A percentile compares a stretch with the other conserved stretches of the same genome.
phyloP scores from a whole-genome alignment of 53 echinoderm and acorn worm genomes.

The Paracentrotus lividus region DNA sequence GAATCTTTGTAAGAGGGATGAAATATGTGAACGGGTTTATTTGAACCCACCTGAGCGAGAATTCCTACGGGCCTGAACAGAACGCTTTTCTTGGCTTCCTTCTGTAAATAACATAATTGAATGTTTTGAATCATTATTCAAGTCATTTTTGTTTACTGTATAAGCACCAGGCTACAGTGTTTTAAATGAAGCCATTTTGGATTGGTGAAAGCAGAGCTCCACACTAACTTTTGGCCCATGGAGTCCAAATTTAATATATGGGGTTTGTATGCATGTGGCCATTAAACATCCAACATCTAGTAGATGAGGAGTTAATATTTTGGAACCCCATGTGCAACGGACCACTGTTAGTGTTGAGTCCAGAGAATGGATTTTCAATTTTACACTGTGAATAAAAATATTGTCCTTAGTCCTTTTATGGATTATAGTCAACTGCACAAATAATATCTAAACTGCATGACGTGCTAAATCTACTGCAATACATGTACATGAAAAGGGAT shows the following conservation, averaged over 20 bases:
- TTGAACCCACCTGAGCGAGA: slow-evolving; percentile 58
- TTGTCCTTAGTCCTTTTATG: neutral
- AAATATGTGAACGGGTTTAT: slow-evolving; percentile 56
- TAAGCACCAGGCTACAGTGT: neutral
- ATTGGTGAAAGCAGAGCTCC: neutral
- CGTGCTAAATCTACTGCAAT: neutral
- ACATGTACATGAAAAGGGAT: neutral
- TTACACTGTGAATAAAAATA: too few species aligned
- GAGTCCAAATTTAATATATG: too few species aligned
- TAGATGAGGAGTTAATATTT: too few species aligned
- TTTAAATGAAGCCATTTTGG: neutral
- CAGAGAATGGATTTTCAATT: too few species aligned
- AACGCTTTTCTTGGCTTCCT: slow-evolving; percentile 55
- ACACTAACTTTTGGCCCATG: neutral
- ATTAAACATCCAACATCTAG: too few species aligned
- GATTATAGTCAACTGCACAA: neutral
- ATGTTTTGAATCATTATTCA: slow-evolving; percentile 43
- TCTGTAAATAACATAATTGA: slow-evolving; percentile 61
- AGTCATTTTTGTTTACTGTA: slow-evolving; percentile 6
- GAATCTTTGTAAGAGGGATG: neutral
- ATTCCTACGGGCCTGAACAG: slow-evolving; percentile 46
- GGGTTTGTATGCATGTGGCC: too few species aligned
- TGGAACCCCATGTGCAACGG: too few species aligned
- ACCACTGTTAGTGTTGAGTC: too few species aligned
- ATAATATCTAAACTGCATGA: neutral